Evolutionary conservation across 2,888 invertebrate genomes (phyloP).

Genomic region (Rhodophaea formosa): DNA sequence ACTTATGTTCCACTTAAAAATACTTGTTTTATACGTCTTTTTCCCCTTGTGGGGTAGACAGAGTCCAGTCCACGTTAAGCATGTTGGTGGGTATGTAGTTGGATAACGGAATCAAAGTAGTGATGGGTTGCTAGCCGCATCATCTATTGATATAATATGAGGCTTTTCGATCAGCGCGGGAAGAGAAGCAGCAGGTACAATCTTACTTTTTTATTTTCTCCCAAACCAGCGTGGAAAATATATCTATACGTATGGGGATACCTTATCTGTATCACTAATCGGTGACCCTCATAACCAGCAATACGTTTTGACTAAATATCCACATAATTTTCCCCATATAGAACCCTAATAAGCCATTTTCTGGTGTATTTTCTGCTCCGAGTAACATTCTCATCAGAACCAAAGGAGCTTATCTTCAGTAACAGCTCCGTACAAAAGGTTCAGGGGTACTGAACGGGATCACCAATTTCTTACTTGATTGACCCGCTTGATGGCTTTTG

Average conservation of each 20-base stretch:
- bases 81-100: too few relatives aligned
- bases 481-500: slow-evolving; percentile 70
- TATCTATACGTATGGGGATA: background rate
- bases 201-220: too few relatives aligned
- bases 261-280: slow-evolving; percentile 3
- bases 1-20: background rate
- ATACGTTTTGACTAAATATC: slow-evolving; percentile 3
- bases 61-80: too few relatives aligned
- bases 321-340: slow-evolving; percentile 19
- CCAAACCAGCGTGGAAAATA: too few relatives aligned
- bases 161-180: too few relatives aligned
- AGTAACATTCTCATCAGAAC: slow-evolving; percentile 57
- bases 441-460: slow-evolving; percentile 51
- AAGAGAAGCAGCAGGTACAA: too few relatives aligned
- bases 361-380: slow-evolving; percentile 50
- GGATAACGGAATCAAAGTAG: too few relatives aligned
- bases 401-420: slow-evolving; percentile 63
- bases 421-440: slow-evolving; percentile 53
- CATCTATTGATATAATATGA: too few relatives aligned
- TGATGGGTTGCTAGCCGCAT: too few relatives aligned
- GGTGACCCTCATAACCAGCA: background rate
- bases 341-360: slow-evolving; percentile 41
- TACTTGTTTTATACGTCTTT: too few relatives aligned
- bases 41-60: too few relatives aligned
- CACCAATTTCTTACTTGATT: slow-evolving; percentile 79